These are phyloP conservation scores for Cataglyphis hispanica DNA, from an alignment of 1,140 invertebrate species.

Conservation along the genomic window DNA sequence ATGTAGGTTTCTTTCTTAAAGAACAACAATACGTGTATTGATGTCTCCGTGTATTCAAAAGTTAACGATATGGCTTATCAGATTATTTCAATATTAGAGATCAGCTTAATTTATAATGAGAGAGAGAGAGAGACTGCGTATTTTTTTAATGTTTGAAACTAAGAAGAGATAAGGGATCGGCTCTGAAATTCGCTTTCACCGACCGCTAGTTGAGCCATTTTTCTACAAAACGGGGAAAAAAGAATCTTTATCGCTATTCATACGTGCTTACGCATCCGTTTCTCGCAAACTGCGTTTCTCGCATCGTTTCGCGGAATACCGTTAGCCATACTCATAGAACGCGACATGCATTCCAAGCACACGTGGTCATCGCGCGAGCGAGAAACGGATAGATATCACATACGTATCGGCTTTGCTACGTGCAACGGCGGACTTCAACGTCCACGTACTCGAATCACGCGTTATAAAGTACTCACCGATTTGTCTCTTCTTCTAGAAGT, in stretches of 20 bases:
- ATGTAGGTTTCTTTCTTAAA: not conserved
- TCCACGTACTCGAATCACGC: not conserved
- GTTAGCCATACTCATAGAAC: slow-evolving; percentile 7
- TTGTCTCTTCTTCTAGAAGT: not conserved
- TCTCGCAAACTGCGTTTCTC: not conserved
- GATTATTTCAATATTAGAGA: slow-evolving; percentile 2
- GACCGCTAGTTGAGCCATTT: not conserved
- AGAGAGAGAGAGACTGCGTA: not conserved
- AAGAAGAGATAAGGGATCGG: not conserved
- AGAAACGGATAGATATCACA: not conserved
- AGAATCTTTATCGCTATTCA: not conserved
- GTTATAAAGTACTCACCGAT: slow-evolving; percentile 3
- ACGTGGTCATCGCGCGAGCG: slow-evolving; percentile 37
- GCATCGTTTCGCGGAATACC: slow-evolving; percentile 17
- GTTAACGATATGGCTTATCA: not conserved
- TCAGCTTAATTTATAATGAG: not conserved
- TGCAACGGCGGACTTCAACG: not conserved
- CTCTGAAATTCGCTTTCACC: not conserved
- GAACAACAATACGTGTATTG: not conserved
- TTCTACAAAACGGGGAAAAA: not conserved
- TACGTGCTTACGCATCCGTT: not conserved
- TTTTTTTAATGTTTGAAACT: not conserved
- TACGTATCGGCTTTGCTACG: not conserved
- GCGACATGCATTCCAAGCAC: slow-evolving; percentile 36
- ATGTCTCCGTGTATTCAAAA: not conserved